Base-by-base conservation (phyloP, 92 coral and sea anemone genomes). In the Porites rus region DNA sequence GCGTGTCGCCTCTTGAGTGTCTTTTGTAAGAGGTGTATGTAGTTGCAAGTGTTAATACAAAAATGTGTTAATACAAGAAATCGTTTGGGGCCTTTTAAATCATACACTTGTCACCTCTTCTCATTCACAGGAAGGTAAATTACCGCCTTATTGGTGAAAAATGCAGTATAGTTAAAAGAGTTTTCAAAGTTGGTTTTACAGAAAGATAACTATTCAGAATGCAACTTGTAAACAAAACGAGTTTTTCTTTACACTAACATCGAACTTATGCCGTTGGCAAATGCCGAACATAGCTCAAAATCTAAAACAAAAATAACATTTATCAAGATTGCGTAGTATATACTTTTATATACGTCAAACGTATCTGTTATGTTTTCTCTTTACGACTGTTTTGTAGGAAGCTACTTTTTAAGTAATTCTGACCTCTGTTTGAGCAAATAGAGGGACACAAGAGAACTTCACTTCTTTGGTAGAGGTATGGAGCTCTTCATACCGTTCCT, bases 1-100 rank as follows among this genome's bases (percentile, higher is more conserved):
- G 87, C 87, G 80, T 83, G 80, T 83, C 80, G 80, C 70, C 72
- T 73, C 31, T 78, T 25, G 62, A 82, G 46, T 53, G 65, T 19
- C 18, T 9, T 69, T 81, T 54, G 28, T 38, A 50, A 52, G 65
- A 28, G 2, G 64, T 16, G 67, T 16, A 51, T 52, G 12, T 38
- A 38, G 46, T 52, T 66, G 60, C 52, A 79, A 65, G 81, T 56
- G 67, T 16, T 77, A 31, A 21, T 18, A 22, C 18, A 65, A 52
- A 0, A 38, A 38, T 3, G 46, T 38, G 46, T 25, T 17, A 46
- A 31, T 12, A 56, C 63, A 63, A 65, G 56, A 10, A 64, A 19
- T 22, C 73, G 51, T 51, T 24, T 70, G 74, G 51, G 19, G 74
- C 18, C 9, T 17, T 10, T 17, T 25, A 4, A 2, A 52, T 68